Evolutionary conservation across 2,888 invertebrate species (phyloP), one percentile per base, ranked within the genome.

Genomic region (Odontocolon sp.): DNA sequence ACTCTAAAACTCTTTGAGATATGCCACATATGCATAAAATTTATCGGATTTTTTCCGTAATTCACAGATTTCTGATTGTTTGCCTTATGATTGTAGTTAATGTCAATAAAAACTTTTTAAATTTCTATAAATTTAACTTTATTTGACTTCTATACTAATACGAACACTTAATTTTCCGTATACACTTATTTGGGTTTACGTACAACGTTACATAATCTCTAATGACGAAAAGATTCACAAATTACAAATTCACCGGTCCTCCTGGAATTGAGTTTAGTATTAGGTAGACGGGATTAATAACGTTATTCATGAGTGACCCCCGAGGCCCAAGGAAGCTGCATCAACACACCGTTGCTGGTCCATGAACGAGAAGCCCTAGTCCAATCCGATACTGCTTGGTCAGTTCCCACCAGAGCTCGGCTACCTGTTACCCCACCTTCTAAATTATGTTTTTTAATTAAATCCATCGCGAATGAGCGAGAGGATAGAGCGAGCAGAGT

Each of bases 361-460:
- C 57, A 28, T 26, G 26, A 47, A 40, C 47, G 57, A 36, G 50
- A 59, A 52, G 57, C 47, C 57, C 47, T 45, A 52, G 54, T 50
- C 16, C 14, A 42, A 18, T 36, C 61, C 33, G 38, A 23, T 61
- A 47, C 42, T 1, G 52, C 9, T 26, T 80, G 82, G 86, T 85
- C 82, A 85, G 89, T 90, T 90, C 90, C 89, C 89, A 89, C 86
- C 85, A 78, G 72, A 76, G 78, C 63, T 72, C 80, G 82, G 89
- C 89, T 89, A 89, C 89, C 89, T 88, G 87, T 87, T 89, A 87
- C 83, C 85, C 86, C 85, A 82, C 85, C 86, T 84, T 85, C 86
- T 90, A 90, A 89, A 90, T 90, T 90, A 90, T 89, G 87, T 87
- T 90, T 90, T 90, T 90, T 90, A 90, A 90, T 90, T 90, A 90